Base-by-base conservation (phyloP, 2,113 vertebrate genomes). In the Sebastes schlegelii region DNA sequence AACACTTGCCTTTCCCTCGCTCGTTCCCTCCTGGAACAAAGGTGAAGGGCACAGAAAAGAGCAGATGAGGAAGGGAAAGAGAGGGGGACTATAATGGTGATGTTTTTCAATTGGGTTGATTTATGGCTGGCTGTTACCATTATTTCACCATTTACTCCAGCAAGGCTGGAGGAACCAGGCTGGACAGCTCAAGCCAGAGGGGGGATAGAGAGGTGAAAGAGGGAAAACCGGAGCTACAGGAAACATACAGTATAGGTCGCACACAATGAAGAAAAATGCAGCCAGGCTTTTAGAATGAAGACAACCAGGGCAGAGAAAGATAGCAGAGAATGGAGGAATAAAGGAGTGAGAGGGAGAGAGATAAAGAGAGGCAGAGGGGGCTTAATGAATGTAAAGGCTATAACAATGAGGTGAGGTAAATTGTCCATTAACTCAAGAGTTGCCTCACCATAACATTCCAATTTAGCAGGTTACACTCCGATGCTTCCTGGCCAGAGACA, bases 71-170 rank as follows among this genome's bases (percentile, higher is more conserved):
- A 72, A 86, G 84, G 75, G 78, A 84, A 86, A 73, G 67, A 74
- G 71, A 82, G 42, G 49, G 75, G 69, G 82, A 77, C 68, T 65
- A 63, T 91, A 91, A 91, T 86, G 83, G 76, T 85, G 85, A 85
- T 91, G 91, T 88, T 92, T 93, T 93, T 90, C 91, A 93, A 85
- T 90, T 90, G 84, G 78, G 75, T 83, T 94, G 92, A 94, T 94
- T 94, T 90, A 93, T 93, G 84, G 84, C 77, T 75, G 62, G 88
- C 77, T 79, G 84, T 90, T 90, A 80, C 87, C 83, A 88, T 93
- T 91, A 90, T 88, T 93, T 91, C 80, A 88, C 87, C 77, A 91
- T 92, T 91, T 92, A 84, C 84, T 89, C 78, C 79, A 57, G 69
- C 46, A 7, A 34, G 45, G 81, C 69, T 79, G 77, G 63, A 81